Evolutionary conservation across 35 echinoderm and acorn worm genomes (phyloP), one percentile per base, ranked within the genome.

Genomic region (Eucidaris tribuloides): DNA sequence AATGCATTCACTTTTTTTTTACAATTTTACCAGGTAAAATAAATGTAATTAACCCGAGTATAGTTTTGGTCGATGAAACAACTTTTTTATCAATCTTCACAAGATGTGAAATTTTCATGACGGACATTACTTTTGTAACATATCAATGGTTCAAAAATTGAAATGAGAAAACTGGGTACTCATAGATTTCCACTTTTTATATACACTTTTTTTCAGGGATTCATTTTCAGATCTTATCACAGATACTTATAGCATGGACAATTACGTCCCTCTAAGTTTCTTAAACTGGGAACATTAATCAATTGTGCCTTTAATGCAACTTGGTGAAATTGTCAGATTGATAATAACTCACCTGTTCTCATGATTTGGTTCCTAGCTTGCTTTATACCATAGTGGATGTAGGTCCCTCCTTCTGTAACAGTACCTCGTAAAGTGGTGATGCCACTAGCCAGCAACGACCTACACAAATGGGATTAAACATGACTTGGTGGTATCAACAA

Each of bases 301-400:
- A 17, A 60, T 20, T 19, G 33, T 22, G 2, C 18, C 3, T 27
- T 28, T 58, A 0, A 19, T 28, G 34, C 9, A 45, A 29, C 14
- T 79, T 28, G 22, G 42, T 5, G 41, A n/a, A 13, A 5, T 0
- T 45, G 18, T 81, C n/a, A 1, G 20, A 50, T 81, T 11, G 3
- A 45, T 40, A 30, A 17, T 76, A 36, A 49, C 82, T 39, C 46
- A 96, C 93, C 93, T 84, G 83, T 58, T 15, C 42, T 54, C n/a
- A 63, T 24, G 18, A 96, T 96, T 54, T 96, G 93, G 27, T 78
- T 52, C 36, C 88, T 96, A 4, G 89, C 93, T n/a, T 88, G 58
- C 29, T 83, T 27, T 7, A 96, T 46, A 32, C 89, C 93, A 9
- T 43, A 45, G 42, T 88, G 84, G 17, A 96, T 32, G 28, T 83